Conservation (phyloP, 2,797 vertebrate species). For the Pseudomugil gertrudae region DNA sequence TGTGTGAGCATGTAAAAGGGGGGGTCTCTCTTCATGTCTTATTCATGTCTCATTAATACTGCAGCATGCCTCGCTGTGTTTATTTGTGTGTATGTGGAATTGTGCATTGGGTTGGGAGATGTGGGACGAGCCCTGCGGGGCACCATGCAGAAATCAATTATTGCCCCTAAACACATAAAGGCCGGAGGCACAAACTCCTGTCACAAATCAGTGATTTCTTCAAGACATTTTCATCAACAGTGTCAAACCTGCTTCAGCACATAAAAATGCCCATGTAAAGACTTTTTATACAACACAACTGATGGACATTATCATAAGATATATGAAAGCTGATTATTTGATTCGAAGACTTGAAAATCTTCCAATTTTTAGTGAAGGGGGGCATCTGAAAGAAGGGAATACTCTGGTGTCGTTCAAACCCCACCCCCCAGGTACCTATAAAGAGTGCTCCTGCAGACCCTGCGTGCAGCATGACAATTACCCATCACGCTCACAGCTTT, state of each 20-base stretch:
- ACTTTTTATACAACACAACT: conserved; percentile 8
- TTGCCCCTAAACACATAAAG: conserved; percentile 78
- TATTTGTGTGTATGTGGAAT: conserved; percentile 39
- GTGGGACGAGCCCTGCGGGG: conserved; percentile 75
- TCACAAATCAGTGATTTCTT: conserved; percentile 54
- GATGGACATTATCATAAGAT: conserved; percentile 6
- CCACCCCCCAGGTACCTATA: conserved; percentile 56
- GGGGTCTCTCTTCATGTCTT: conserved; percentile 83
- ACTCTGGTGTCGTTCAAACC: conserved; percentile 41
- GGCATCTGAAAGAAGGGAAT: conserved; percentile 19
- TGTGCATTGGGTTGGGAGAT: conserved; percentile 56
- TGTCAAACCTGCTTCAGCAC: conserved; percentile 17
- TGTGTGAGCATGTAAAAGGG: conserved; percentile 76
- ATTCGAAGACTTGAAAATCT: conserved; percentile 16
- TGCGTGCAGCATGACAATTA: conserved; percentile 82
- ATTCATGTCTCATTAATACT: conserved; percentile 87
- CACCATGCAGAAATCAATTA: conserved; percentile 81
- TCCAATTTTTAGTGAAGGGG: conserved; percentile 27
- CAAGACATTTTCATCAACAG: conserved; percentile 68
- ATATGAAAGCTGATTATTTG: not conserved
- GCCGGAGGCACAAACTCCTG: conserved; percentile 64
- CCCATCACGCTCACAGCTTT: conserved; percentile 77
- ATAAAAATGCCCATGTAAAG: not conserved
- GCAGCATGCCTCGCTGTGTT: conserved; percentile 71
- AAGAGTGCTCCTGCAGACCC: conserved; percentile 69